Base-by-base conservation (phyloP, 2,797 vertebrate genomes). In the Octomys mimax region DNA sequence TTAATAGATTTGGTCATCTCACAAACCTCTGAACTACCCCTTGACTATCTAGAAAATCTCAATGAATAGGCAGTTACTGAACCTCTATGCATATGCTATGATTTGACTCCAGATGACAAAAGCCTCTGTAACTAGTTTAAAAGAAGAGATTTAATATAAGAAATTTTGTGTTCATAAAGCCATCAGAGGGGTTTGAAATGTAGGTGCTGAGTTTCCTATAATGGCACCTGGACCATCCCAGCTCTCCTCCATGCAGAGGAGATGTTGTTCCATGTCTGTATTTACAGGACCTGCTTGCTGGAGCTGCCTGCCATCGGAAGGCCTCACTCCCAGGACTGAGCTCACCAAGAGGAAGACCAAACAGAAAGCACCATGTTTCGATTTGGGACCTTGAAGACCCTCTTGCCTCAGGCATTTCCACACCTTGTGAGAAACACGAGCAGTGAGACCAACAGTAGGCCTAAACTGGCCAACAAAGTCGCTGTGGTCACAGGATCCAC, bases 401-500 rank as follows among this genome's bases (percentile, higher is more conserved):
- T 83, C 81, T 57, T 8, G 3, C 36, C 10, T 18, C 2, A 28
- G 19, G n/a, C 5, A 31, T 18, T 39, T 31, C n/a, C 2, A 4
- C 22, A 19, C 21, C 36, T 59, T 18, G 28, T 49, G 28, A 95
- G 93, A 54, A 93, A 14, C 14, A 84, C 3, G 57, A 92, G 81
- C 71, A 49, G 4, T 28, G n/a, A 6, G 22, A 26, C 33, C 19
- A 61, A 22, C 0, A 22, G 12, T 5, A 79, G 49, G 2, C 22
- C 6, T 77, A 85, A 85, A 75, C 98, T 99, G 36, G 96, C 98
- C 62, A 99, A 98, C 93, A 99, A 99, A 97, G 99, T 99, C 16
- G 98, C 99, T 78, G 97, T 99, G 97, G 98, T 99, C 80, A 99
- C 99, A 16, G 99, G 99, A 84, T 99, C 99, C 88, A 99, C 99